These are phyloP conservation scores for Homalodisca vitripennis DNA, from an alignment of 1,140 invertebrate species.

Conservation along the genomic window DNA sequence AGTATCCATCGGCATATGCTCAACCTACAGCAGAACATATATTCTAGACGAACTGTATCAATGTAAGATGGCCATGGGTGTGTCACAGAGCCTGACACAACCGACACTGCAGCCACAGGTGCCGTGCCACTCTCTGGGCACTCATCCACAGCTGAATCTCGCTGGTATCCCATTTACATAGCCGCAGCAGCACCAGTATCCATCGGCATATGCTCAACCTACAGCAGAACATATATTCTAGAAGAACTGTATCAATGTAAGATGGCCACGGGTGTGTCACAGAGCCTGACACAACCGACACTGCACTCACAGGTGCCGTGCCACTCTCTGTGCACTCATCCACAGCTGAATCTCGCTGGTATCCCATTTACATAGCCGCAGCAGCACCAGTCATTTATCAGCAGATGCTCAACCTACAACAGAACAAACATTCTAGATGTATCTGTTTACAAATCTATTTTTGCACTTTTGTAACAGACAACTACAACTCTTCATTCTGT, in stretches of 20 bases:
- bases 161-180: not conserved
- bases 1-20: not conserved
- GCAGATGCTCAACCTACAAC: not conserved
- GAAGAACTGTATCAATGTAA: not conserved
- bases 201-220: not conserved
- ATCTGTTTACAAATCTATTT: too few species aligned
- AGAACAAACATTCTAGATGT: not conserved
- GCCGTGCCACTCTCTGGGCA: not conserved
- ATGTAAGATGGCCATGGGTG: not conserved
- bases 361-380: not conserved
- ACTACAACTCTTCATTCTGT: too few species aligned
- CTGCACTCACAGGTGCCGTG: not conserved
- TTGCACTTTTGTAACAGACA: too few species aligned
- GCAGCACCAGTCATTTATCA: not conserved
- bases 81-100: not conserved
- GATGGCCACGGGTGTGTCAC: not conserved
- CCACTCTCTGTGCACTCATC: not conserved
- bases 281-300: not conserved
- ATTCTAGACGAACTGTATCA: slow-evolving; percentile 3
- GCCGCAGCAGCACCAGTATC: not conserved
- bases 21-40: not conserved
- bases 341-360: not conserved
- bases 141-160: not conserved
- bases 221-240: not conserved
- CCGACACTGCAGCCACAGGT: not conserved